A percentile compares a stretch with the other conserved stretches of the same genome.
These are phyloP conservation scores for Aleiodes sp. DNA, from an alignment of 1,140 invertebrate genomes.

Conservation along the genomic window DNA sequence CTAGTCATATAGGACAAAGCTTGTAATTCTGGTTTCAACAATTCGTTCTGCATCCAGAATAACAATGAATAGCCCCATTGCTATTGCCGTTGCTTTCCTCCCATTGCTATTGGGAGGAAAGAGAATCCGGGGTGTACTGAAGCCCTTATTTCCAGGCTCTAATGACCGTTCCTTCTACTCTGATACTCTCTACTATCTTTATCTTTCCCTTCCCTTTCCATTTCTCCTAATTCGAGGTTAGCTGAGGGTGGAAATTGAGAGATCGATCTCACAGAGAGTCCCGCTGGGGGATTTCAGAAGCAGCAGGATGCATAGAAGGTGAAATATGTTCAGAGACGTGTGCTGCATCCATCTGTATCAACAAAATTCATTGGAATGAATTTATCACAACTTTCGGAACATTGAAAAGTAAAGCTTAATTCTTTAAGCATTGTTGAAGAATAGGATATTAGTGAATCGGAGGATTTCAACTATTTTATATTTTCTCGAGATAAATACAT, in stretches of 20 bases:
- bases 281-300: not conserved
- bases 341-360: too few species aligned
- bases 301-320: not conserved
- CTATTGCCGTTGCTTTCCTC: too few species aligned
- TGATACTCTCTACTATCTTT: not conserved
- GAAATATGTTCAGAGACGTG: too few species aligned
- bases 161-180: not conserved
- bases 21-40: constrained; percentile 10
- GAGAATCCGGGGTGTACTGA: not conserved
- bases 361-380: too few species aligned
- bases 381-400: too few species aligned
- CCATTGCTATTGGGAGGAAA: not conserved
- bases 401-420: too few species aligned
- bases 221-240: not conserved
- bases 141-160: not conserved
- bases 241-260: not conserved
- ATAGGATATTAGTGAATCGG: too few species aligned
- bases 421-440: too few species aligned
- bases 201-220: not conserved
- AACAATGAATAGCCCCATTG: constrained; percentile 1
- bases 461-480: too few species aligned
- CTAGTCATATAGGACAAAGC: not conserved
- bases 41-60: constrained; percentile 12
- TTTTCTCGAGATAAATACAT: too few species aligned
- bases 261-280: not conserved